Evolutionary conservation across 1,140 invertebrate species (phyloP).

Genomic region (Diploscapter pachys): DNA sequence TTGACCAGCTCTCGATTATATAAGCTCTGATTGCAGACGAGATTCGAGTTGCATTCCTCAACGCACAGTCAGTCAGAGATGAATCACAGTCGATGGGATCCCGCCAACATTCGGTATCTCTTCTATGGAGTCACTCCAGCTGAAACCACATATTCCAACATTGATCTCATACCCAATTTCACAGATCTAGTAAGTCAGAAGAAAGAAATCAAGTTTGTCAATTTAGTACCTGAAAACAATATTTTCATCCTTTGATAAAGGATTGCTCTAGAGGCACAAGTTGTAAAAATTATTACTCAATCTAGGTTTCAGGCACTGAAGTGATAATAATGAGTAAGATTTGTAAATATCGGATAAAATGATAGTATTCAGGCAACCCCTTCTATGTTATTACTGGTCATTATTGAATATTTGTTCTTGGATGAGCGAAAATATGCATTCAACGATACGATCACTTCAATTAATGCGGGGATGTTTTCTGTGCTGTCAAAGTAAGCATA

Average conservation of each 20-base stretch:
- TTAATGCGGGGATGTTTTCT: slow-evolving; percentile 56
- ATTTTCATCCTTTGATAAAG: too few relatives aligned
- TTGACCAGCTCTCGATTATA: too few relatives aligned
- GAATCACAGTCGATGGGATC: not conserved
- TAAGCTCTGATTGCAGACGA: too few relatives aligned
- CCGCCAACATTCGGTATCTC: slow-evolving; percentile 48
- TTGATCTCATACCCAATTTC: slow-evolving; percentile 54
- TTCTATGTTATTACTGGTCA: slow-evolving; percentile 51
- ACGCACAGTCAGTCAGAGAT: too few relatives aligned
- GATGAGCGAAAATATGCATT: slow-evolving; percentile 48
- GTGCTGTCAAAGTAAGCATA: slow-evolving; percentile 52
- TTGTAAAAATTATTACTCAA: too few relatives aligned
- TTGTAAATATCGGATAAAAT: not conserved
- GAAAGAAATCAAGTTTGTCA: not conserved
- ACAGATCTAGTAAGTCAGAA: slow-evolving; percentile 48
- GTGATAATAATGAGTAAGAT: not conserved
- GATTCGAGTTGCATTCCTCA: too few relatives aligned
- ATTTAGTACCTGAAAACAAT: not conserved
- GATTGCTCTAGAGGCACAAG: too few relatives aligned
- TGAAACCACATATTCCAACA: slow-evolving; percentile 44
- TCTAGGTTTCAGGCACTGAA: too few relatives aligned
- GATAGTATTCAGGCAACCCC: slow-evolving; percentile 45
- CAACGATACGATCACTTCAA: slow-evolving; percentile 54
- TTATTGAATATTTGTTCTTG: slow-evolving; percentile 53
- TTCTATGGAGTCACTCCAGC: slow-evolving; percentile 51